Evolutionary conservation across 2,797 vertebrate species (phyloP).

Genomic region (Labeo calbasu): DNA sequence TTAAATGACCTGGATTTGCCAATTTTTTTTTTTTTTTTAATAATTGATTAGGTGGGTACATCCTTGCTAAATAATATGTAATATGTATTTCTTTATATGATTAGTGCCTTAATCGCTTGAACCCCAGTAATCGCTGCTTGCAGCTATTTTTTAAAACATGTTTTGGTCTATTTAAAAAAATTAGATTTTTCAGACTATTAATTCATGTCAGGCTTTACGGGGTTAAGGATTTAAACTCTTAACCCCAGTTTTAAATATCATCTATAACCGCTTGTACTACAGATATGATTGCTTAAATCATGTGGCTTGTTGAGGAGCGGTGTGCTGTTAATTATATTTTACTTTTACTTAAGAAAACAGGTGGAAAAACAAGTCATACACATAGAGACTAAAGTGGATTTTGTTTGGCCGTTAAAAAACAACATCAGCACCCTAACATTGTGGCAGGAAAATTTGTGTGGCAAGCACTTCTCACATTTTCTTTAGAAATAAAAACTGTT

Average conservation of each 20-base stretch:
- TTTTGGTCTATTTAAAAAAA: background rate
- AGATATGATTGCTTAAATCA: background rate
- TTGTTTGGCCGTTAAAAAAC: background rate
- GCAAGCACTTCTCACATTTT: background rate
- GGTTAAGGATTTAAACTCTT: background rate
- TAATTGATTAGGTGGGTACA: no score
- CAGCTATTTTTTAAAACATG: background rate
- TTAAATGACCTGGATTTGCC: no score
- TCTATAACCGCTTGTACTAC: background rate
- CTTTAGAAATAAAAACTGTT: background rate
- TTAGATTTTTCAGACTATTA: no score
- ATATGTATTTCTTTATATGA: no score
- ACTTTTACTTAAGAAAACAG: background rate
- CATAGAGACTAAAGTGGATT: background rate
- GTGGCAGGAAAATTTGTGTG: background rate
- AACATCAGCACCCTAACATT: background rate
- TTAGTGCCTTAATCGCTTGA: no score
- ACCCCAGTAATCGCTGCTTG: no score
- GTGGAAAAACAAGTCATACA: background rate
- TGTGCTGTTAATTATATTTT: background rate
- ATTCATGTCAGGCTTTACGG: background rate
- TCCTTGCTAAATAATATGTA: no score
- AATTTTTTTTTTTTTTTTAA: no score
- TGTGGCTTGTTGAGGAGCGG: background rate
- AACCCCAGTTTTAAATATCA: background rate